phyloP scores from a whole-genome alignment of 2,113 vertebrate species.

The Brachyistius frenatus region DNA sequence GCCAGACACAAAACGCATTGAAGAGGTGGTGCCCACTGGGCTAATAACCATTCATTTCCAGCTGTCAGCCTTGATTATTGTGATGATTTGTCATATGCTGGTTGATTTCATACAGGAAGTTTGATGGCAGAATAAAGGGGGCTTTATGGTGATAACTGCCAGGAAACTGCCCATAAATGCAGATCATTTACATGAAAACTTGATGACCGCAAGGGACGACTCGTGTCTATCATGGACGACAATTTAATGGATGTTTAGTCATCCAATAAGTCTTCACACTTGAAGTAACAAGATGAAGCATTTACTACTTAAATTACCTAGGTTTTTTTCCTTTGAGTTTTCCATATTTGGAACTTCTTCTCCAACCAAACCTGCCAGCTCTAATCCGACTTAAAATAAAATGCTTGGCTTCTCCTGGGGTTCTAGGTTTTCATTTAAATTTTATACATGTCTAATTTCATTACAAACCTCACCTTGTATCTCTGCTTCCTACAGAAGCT shows the following conservation, averaged over 20 bases:
- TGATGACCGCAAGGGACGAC: neutral
- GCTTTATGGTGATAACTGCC: slow-evolving; percentile 32
- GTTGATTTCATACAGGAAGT: slow-evolving; percentile 44
- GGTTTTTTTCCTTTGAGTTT: no score
- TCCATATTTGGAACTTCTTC: no score
- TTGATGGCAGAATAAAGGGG: slow-evolving; percentile 51
- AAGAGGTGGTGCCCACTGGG: slow-evolving; percentile 53
- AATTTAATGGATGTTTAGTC: slow-evolving; percentile 6
- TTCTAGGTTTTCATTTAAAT: no score
- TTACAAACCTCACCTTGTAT: slow-evolving; percentile 89
- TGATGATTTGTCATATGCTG: slow-evolving; percentile 53
- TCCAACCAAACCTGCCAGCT: no score
- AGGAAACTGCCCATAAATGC: slow-evolving; percentile 37
- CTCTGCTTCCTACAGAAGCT: slow-evolving; percentile 93
- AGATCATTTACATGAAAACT: slow-evolving; percentile 45
- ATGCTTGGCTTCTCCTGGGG: no score
- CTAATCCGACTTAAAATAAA: no score
- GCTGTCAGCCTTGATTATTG: slow-evolving; percentile 65
- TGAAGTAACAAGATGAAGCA: neutral
- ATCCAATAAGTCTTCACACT: neutral
- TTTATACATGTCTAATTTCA: neutral
- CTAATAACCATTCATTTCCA: slow-evolving; percentile 70
- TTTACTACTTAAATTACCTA: no score
- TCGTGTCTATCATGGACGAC: slow-evolving; percentile 12
- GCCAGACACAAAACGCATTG: slow-evolving; percentile 21